phyloP scores from a whole-genome alignment of 2,888 invertebrate species.

The Onchidella celtica region DNA sequence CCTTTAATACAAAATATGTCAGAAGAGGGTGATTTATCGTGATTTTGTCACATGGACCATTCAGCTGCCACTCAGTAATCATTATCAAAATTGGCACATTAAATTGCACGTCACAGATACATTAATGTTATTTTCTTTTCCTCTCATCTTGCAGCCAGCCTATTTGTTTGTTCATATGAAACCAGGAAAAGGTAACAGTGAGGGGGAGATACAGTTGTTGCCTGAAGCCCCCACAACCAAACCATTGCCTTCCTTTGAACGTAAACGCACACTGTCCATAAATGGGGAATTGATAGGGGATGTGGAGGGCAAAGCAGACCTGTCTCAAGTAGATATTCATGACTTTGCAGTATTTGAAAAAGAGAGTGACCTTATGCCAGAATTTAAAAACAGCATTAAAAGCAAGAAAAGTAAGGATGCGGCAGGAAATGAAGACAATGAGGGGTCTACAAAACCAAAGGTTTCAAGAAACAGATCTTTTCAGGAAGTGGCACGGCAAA shows the following conservation, averaged over 20 bases:
- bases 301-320: slow-evolving; percentile 58
- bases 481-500: slow-evolving; percentile 68
- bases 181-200: slow-evolving; percentile 75
- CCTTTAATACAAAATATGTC: no score
- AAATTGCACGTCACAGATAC: no score
- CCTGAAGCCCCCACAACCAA: slow-evolving; percentile 35
- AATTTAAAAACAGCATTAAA: slow-evolving; percentile 65
- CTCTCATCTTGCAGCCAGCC: slow-evolving; percentile 78
- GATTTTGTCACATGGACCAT: no score
- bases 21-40: no score
- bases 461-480: slow-evolving; percentile 66
- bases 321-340: slow-evolving; percentile 76
- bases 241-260: slow-evolving; percentile 53
- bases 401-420: slow-evolving; percentile 24
- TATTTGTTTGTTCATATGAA: slow-evolving; percentile 74
- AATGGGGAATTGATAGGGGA: slow-evolving; percentile 71
- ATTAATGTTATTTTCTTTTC: no score
- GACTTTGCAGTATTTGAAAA: slow-evolving; percentile 77
- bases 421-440: not conserved
- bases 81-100: no score
- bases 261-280: slow-evolving; percentile 71
- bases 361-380: slow-evolving; percentile 69
- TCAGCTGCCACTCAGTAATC: no score
- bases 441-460: not conserved
- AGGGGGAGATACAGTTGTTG: slow-evolving; percentile 25